These are phyloP conservation scores for Phthorimaea operculella DNA, from an alignment of 1,140 invertebrate species.

Conservation along the genomic window DNA sequence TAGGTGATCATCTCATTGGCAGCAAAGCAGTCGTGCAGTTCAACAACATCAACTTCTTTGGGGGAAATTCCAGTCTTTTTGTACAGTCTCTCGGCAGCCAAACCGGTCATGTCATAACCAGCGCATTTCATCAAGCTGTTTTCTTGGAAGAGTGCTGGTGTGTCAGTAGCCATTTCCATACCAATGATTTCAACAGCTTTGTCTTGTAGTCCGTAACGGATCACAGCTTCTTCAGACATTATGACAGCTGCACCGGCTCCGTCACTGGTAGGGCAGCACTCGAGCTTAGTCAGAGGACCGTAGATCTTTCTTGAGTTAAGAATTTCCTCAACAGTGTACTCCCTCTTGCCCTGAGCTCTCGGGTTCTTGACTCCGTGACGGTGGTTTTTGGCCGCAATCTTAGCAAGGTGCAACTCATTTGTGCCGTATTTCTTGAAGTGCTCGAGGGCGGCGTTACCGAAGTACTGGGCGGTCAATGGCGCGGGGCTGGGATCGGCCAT, in stretches of 20 bases:
- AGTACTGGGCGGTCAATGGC: constrained; percentile 94
- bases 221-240: constrained; percentile 92
- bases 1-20: constrained; percentile 98
- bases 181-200: constrained; percentile 95
- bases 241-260: constrained; percentile 93
- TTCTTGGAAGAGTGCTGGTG: constrained; percentile 85
- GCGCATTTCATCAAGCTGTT: constrained; percentile 91
- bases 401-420: constrained; percentile 92
- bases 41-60: constrained; percentile 93
- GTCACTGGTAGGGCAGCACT: constrained; percentile 98
- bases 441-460: constrained; percentile 95
- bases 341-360: constrained; percentile 91
- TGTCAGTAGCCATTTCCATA: constrained; percentile 97
- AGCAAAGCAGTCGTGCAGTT: constrained; percentile 99
- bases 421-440: constrained; percentile 99
- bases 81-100: constrained; percentile 85
- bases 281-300: constrained; percentile 92
- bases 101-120: constrained; percentile 95
- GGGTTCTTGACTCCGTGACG: constrained; percentile 97
- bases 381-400: constrained; percentile 98
- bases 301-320: constrained; percentile 85
- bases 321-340: constrained; percentile 91
- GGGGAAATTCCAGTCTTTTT: constrained; percentile 80
- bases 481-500: constrained; percentile 80
- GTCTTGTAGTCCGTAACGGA: constrained; percentile 79